phyloP scores from a whole-genome alignment of 2,888 invertebrate genomes.

The Chalcosyrphus nemorum region DNA sequence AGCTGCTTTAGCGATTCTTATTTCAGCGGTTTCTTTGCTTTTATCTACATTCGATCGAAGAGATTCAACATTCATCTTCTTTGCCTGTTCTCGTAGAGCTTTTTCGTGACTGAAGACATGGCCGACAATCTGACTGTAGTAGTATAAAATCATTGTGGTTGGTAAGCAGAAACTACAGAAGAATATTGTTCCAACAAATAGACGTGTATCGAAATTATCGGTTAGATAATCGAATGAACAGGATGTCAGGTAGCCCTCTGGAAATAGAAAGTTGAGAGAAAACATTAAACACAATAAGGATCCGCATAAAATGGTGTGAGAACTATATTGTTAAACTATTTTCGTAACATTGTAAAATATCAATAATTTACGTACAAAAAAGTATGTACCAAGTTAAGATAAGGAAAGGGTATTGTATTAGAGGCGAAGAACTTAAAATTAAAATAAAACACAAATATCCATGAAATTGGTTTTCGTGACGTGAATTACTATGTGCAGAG shows the following conservation, averaged over 20 bases:
- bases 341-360: no score
- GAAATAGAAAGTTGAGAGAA: constrained; percentile 72
- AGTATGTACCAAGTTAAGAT: no score
- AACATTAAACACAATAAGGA: no score
- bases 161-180: constrained; percentile 90
- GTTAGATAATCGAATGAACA: constrained; percentile 92
- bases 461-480: no score
- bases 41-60: constrained; percentile 87
- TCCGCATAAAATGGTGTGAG: no score
- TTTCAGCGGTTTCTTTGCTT: constrained; percentile 88
- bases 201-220: constrained; percentile 89
- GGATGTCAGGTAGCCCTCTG: constrained; percentile 95
- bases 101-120: constrained; percentile 94
- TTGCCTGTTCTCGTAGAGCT: constrained; percentile 90
- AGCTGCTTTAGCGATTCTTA: constrained; percentile 93
- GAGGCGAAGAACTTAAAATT: no score
- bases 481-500: no score
- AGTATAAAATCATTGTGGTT: constrained; percentile 89
- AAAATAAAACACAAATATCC: no score
- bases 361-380: no score
- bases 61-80: constrained; percentile 95
- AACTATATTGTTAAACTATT: no score
- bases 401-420: no score
- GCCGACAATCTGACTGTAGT: constrained; percentile 92
- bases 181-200: constrained; percentile 90